Evolutionary conservation across 1,140 invertebrate species (phyloP).

Genomic region (Drosophila lacertosa): DNA sequence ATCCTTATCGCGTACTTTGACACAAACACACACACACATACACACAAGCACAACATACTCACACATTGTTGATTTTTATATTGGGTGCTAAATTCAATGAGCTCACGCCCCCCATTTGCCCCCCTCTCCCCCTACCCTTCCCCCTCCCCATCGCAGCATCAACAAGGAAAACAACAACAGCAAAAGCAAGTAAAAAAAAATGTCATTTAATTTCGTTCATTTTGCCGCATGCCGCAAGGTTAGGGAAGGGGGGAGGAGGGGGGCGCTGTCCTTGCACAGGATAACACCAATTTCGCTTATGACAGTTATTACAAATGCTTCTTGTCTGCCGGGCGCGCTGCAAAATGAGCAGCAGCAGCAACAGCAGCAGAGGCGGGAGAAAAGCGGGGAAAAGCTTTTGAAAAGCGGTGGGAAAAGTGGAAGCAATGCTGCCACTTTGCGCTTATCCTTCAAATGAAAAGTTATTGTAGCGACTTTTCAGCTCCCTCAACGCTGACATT

Average conservation of each 20-base stretch:
- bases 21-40: conserved; percentile 10
- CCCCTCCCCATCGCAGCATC: neutral
- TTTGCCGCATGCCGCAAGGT: conserved; percentile 21
- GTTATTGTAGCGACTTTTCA: conserved; percentile 60
- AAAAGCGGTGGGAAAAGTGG: too few relatives aligned
- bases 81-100: conserved; percentile 63
- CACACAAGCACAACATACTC: conserved; percentile 27
- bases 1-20: conserved; percentile 49
- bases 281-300: conserved; percentile 77
- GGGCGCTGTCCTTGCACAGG: conserved; percentile 54
- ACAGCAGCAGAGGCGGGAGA: neutral
- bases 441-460: conserved; percentile 70
- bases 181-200: conserved; percentile 37
- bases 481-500: conserved; percentile 29
- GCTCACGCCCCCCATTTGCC: conserved; percentile 24
- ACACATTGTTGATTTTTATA: conserved; percentile 67
- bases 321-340: conserved; percentile 48
- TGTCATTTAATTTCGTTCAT: conserved; percentile 67
- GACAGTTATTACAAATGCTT: conserved; percentile 78
- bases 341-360: conserved; percentile 53
- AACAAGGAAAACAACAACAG: conserved; percentile 7
- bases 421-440: conserved; percentile 58
- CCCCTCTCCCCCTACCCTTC: too few relatives aligned
- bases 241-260: conserved; percentile 12
- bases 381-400: neutral